Percentiles rank a stretch among this genome's conserved stretches.
Evolutionary conservation across 2,888 invertebrate species (phyloP).

Genomic region (Rhamphomyia laevipes): DNA sequence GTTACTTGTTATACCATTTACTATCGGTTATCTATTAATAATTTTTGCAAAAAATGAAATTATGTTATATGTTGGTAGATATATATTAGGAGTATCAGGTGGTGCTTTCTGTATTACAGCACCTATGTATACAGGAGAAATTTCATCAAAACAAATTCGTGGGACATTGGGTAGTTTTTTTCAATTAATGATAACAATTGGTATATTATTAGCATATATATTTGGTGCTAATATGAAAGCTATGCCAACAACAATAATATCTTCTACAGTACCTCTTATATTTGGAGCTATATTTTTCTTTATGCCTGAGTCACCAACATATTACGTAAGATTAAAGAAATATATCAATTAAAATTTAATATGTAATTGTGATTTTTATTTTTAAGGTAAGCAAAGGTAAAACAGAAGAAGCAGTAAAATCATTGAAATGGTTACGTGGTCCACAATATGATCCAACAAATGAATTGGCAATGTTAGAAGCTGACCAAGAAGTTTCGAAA

Average conservation of each 20-base stretch:
- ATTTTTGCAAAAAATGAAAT: constrained; percentile 53
- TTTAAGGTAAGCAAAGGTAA: constrained; percentile 47
- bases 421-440: constrained; percentile 66
- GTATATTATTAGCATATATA: constrained; percentile 66
- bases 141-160: constrained; percentile 68
- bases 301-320: constrained; percentile 81
- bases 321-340: too few relatives aligned
- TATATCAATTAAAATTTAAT: too few relatives aligned
- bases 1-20: constrained; percentile 47
- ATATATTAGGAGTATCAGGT: constrained; percentile 34
- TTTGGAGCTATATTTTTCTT: constrained; percentile 62
- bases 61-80: constrained; percentile 33
- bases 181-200: constrained; percentile 73
- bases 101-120: constrained; percentile 75
- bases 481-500: constrained; percentile 40
- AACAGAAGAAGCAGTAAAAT: constrained; percentile 51
- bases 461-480: constrained; percentile 52
- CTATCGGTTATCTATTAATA: constrained; percentile 60
- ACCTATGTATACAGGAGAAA: constrained; percentile 78
- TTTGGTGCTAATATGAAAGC: constrained; percentile 40
- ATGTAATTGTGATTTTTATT: too few relatives aligned
- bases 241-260: constrained; percentile 29
- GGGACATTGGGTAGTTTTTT: constrained; percentile 79
- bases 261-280: constrained; percentile 43
- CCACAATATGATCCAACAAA: constrained; percentile 50